A percentile compares a stretch with the other conserved stretches of the same genome.
Conservation (phyloP, 1,140 invertebrate species). For the Chelonus insularis region DNA sequence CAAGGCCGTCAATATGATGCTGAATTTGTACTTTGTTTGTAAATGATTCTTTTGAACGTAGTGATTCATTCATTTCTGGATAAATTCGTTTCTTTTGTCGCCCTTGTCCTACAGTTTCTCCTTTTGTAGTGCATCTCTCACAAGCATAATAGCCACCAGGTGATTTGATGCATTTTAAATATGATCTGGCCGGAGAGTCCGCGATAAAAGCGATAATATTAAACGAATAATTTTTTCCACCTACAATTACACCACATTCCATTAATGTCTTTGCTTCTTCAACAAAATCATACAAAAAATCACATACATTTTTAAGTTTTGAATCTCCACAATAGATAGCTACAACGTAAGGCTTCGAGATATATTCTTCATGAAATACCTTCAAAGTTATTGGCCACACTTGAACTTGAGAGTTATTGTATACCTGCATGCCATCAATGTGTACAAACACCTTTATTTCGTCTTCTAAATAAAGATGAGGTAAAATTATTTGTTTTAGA, state of each 20-base stretch:
- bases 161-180: slow-evolving; percentile 28
- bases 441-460: slow-evolving; percentile 19
- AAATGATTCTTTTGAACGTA: slow-evolving; percentile 30
- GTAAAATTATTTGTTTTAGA: not conserved
- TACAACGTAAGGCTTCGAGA: slow-evolving; percentile 26
- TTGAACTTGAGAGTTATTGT: slow-evolving; percentile 21
- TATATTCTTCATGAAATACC: slow-evolving; percentile 23
- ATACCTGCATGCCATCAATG: slow-evolving; percentile 29
- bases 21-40: slow-evolving; percentile 18
- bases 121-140: slow-evolving; percentile 29
- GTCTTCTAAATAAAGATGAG: slow-evolving; percentile 8
- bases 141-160: slow-evolving; percentile 30
- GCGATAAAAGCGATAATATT: slow-evolving; percentile 23
- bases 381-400: slow-evolving; percentile 26
- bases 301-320: slow-evolving; percentile 13
- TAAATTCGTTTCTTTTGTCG: slow-evolving; percentile 23
- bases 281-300: slow-evolving; percentile 29
- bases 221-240: slow-evolving; percentile 18
- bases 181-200: slow-evolving; percentile 29
- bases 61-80: slow-evolving; percentile 29
- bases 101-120: slow-evolving; percentile 10
- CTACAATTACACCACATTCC: slow-evolving; percentile 5
- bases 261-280: slow-evolving; percentile 23
- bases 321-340: slow-evolving; percentile 28
- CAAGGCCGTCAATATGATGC: slow-evolving; percentile 24